Conservation (phyloP, 2,113 vertebrate genomes). For the Sylvilagus bachmani region DNA sequence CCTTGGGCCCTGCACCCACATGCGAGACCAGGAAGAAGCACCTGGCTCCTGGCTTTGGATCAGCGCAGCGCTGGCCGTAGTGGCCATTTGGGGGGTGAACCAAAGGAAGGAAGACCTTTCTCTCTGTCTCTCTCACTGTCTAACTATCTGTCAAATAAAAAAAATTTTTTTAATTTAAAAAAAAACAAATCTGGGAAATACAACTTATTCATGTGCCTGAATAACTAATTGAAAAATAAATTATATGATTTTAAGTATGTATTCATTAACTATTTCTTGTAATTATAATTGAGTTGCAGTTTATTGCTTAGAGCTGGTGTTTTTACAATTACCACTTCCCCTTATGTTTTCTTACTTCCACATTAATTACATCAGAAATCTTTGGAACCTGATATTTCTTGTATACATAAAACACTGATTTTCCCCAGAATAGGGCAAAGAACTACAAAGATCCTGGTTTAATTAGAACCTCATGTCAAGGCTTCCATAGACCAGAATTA, state of each 20-base stretch:
- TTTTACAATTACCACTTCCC: background rate
- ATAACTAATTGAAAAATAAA: conserved; percentile 31
- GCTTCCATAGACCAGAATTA: conserved; percentile 11
- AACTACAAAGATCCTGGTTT: background rate
- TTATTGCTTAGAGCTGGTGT: background rate
- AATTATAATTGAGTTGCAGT: conserved; percentile 2
- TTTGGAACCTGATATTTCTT: conserved; percentile 59
- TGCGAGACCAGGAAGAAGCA: too few relatives aligned
- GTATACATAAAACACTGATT: background rate
- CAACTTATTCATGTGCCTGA: background rate
- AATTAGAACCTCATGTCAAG: conserved; percentile 17
- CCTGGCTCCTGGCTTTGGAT: too few relatives aligned
- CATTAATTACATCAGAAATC: conserved; percentile 35
- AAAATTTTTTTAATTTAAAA: too few relatives aligned
- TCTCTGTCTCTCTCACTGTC: too few relatives aligned
- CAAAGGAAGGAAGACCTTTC: too few relatives aligned
- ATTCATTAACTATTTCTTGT: conserved; percentile 42
- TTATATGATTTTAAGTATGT: background rate
- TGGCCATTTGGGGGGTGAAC: too few relatives aligned
- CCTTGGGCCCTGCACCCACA: too few relatives aligned
- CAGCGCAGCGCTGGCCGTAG: too few relatives aligned
- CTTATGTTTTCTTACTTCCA: conserved; percentile 1
- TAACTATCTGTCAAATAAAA: too few relatives aligned
- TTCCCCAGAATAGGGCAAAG: conserved; percentile 12
- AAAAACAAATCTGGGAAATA: background rate